Percentiles rank a stretch among this genome's conserved stretches.
Evolutionary conservation across 2,797 vertebrate species (phyloP).

Genomic region (Carcharodon carcharias): DNA sequence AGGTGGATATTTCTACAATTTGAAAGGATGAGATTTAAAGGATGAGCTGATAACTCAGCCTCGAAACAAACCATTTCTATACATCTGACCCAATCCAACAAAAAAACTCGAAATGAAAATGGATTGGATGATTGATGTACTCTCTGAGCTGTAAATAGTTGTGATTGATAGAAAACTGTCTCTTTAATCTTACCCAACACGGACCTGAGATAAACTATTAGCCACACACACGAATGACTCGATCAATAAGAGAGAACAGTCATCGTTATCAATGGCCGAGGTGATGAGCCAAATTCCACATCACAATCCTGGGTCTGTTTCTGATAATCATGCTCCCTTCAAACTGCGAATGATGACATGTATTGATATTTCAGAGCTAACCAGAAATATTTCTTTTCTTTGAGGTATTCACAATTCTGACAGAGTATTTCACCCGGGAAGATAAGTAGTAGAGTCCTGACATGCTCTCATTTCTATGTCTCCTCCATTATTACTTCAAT

Average conservation of each 20-base stretch:
- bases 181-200: not conserved
- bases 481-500: not conserved
- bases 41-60: not conserved
- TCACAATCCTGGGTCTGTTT: not conserved
- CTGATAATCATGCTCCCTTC: slow-evolving; percentile 18
- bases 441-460: not conserved
- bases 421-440: not conserved
- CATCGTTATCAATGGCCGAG: not conserved
- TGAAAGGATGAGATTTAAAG: not conserved
- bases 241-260: slow-evolving; percentile 3
- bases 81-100: not conserved
- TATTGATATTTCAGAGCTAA: not conserved
- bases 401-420: slow-evolving; percentile 4
- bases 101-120: not conserved
- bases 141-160: not conserved
- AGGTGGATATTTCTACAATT: not conserved
- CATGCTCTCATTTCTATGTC: not conserved
- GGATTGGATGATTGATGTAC: not conserved
- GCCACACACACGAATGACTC: not conserved
- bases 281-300: not conserved
- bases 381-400: slow-evolving; percentile 22
- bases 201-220: not conserved
- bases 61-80: not conserved
- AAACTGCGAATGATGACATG: not conserved
- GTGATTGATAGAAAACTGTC: slow-evolving; percentile 16